These are phyloP conservation scores for Diabrotica virgifera DNA, from an alignment of 1,140 invertebrate species.

Conservation along the genomic window DNA sequence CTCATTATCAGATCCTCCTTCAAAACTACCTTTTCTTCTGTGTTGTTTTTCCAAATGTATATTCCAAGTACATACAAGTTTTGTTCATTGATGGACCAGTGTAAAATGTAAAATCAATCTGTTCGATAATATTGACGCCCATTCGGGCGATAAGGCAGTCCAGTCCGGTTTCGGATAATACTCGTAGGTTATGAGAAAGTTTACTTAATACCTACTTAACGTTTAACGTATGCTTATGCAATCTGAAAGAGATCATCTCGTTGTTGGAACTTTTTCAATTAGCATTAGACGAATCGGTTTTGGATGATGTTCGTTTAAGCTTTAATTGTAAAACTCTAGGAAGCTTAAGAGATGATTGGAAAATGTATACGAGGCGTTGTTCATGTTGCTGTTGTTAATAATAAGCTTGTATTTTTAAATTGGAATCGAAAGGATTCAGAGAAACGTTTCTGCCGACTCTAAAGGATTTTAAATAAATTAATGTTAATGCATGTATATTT, in stretches of 20 bases:
- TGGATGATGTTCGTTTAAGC: background rate
- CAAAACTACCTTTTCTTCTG: no score
- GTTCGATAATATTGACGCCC: background rate
- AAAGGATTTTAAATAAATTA: no score
- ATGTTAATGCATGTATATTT: no score
- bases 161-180: background rate
- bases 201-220: slow-evolving; percentile 3
- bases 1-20: no score
- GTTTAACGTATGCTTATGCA: background rate
- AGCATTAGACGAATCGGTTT: background rate
- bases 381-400: background rate
- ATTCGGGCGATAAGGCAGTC: background rate
- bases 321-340: slow-evolving; percentile 1
- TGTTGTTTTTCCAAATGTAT: no score
- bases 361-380: background rate
- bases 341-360: slow-evolving; percentile 2
- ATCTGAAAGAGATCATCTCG: background rate
- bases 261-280: background rate
- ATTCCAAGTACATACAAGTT: no score
- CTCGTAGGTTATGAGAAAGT: background rate
- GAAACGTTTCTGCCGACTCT: no score
- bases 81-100: no score
- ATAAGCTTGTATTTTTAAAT: background rate
- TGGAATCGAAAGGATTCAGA: background rate
- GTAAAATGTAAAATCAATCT: no score